phyloP scores from a whole-genome alignment of 2,888 invertebrate genomes.

The Mythimna lalbum region DNA sequence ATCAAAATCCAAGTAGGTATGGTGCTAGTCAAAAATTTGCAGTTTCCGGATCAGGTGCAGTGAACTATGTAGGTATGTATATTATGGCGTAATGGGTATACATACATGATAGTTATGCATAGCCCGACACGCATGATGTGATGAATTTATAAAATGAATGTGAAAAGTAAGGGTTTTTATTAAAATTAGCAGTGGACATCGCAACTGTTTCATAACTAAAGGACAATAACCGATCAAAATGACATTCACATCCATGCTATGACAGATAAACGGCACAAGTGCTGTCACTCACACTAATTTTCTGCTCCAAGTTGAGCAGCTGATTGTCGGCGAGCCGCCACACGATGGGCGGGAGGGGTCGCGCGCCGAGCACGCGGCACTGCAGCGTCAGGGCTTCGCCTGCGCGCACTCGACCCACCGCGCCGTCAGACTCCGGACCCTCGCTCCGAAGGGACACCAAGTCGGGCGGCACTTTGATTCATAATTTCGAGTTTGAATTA shows the following conservation, averaged over 20 bases:
- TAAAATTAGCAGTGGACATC: no score
- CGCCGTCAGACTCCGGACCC: conserved; percentile 59
- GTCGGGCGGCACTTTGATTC: conserved; percentile 80
- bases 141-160: no score
- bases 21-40: no score
- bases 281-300: conserved; percentile 75
- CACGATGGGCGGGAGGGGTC: conserved; percentile 78
- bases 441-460: conserved; percentile 77
- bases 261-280: conserved; percentile 10
- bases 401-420: conserved; percentile 73
- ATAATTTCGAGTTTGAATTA: conserved; percentile 19
- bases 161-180: no score
- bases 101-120: no score
- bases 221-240: conserved; percentile 1
- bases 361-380: conserved; percentile 85
- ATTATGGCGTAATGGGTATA: no score
- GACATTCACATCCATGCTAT: conserved; percentile 2
- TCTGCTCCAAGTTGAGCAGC: conserved; percentile 78
- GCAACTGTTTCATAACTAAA: not conserved
- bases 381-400: conserved; percentile 76
- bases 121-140: no score
- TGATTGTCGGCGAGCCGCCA: conserved; percentile 80
- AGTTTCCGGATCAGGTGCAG: no score
- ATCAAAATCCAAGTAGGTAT: no score
- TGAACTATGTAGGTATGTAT: no score